Evolutionary conservation across 2,888 invertebrate genomes (phyloP).

Genomic region (Arctia plantaginis): DNA sequence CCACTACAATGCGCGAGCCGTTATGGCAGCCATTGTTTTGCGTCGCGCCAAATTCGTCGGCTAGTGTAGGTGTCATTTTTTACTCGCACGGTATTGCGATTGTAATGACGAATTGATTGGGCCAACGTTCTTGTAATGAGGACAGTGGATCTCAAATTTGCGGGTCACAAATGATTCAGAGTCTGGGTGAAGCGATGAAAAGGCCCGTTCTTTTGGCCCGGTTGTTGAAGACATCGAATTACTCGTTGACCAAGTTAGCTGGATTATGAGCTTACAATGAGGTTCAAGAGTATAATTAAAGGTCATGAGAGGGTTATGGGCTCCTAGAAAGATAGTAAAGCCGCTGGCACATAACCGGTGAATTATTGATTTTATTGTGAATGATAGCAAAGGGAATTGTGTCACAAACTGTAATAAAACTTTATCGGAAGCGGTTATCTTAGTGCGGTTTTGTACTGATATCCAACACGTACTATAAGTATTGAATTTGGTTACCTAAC

Average conservation of each 20-base stretch:
- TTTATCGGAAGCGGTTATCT: conserved; percentile 70
- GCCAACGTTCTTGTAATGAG: conserved; percentile 72
- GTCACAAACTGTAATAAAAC: conserved; percentile 71
- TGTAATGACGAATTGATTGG: conserved; percentile 84
- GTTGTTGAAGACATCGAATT: conserved; percentile 57
- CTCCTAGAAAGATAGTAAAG: conserved; percentile 11
- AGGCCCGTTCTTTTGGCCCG: conserved; percentile 73
- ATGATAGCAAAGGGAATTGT: conserved; percentile 62
- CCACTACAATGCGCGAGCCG: conserved; percentile 59
- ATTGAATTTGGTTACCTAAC: conserved; percentile 51
- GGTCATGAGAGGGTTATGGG: conserved; percentile 50
- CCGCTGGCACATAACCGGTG: conserved; percentile 25
- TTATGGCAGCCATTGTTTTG: conserved; percentile 78
- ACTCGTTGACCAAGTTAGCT: conserved; percentile 59
- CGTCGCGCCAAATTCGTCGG: conserved; percentile 71
- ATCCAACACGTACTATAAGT: conserved; percentile 53
- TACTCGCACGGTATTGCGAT: conserved; percentile 73
- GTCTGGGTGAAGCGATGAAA: conserved; percentile 62
- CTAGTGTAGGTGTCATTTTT: conserved; percentile 77
- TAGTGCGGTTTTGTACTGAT: conserved; percentile 53
- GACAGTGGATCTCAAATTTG: conserved; percentile 73
- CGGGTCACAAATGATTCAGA: conserved; percentile 80
- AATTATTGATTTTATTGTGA: conserved; percentile 59
- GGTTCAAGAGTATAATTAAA: conserved; percentile 57
- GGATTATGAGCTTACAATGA: conserved; percentile 56